These are phyloP conservation scores for Drosophila mulleri DNA, from an alignment of 2,888 invertebrate species.

Conservation along the genomic window DNA sequence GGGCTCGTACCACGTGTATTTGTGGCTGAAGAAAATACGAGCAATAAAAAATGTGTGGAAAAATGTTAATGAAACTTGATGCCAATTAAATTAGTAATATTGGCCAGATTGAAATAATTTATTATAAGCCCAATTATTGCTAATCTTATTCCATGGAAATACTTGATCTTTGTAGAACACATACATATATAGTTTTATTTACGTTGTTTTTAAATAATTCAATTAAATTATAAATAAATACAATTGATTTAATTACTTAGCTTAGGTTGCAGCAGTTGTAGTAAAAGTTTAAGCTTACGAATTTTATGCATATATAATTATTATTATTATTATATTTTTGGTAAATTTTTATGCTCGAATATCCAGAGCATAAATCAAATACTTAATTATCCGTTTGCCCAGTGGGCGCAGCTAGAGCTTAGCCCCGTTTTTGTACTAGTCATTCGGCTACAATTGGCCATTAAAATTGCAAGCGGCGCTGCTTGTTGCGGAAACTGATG, in stretches of 20 bases:
- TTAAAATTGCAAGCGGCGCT: constrained; percentile 82
- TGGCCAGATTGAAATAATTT: background rate
- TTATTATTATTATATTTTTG: constrained; percentile 7
- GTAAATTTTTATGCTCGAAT: constrained; percentile 36
- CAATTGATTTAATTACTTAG: constrained; percentile 40
- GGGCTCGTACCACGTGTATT: constrained; percentile 13
- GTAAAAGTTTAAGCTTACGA: constrained; percentile 27
- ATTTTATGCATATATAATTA: constrained; percentile 11
- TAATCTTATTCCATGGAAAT: background rate
- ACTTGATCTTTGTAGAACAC: constrained; percentile 3
- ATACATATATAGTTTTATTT: constrained; percentile 42
- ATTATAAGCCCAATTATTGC: background rate
- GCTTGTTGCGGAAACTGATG: constrained; percentile 81
- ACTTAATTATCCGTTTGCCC: constrained; percentile 43
- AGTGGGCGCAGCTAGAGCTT: constrained; percentile 12
- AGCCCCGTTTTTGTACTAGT: constrained; percentile 61
- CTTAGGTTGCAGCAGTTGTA: constrained; percentile 42
- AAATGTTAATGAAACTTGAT: constrained; percentile 1
- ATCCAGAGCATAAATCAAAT: constrained; percentile 50
- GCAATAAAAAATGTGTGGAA: background rate
- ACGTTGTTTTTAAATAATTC: constrained; percentile 42
- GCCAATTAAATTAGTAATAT: background rate
- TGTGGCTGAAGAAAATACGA: background rate
- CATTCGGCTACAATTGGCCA: constrained; percentile 20
- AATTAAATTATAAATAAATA: constrained; percentile 33